phyloP scores from a whole-genome alignment of 2,113 vertebrate genomes.

The Litocranius walleri region DNA sequence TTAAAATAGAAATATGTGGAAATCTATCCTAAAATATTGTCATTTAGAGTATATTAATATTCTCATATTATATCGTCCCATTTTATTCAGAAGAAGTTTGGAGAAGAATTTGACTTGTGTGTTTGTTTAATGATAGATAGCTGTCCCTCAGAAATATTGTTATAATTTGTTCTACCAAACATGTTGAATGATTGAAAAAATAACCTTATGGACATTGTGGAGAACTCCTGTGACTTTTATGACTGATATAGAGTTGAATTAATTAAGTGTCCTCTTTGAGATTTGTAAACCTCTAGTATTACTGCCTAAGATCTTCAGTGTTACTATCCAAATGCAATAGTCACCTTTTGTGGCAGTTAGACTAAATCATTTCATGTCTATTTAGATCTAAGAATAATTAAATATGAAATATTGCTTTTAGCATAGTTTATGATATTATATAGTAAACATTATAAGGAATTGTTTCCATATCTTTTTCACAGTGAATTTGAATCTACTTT shows the following conservation, averaged over 20 bases:
- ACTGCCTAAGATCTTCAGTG: background rate
- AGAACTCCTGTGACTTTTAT: background rate
- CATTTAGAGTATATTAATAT: background rate
- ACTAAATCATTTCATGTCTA: background rate
- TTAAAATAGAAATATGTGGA: conserved; percentile 26
- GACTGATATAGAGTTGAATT: background rate
- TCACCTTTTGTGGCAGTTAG: background rate
- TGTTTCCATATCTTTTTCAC: too few species aligned
- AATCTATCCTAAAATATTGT: background rate
- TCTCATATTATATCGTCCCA: background rate
- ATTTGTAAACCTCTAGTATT: background rate
- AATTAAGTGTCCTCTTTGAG: background rate
- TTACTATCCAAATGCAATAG: background rate
- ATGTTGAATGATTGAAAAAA: background rate
- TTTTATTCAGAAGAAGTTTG: background rate
- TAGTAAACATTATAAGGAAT: too few species aligned
- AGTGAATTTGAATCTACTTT: too few species aligned
- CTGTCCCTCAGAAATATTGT: background rate
- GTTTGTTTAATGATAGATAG: background rate
- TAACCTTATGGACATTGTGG: background rate
- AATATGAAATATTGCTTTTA: background rate
- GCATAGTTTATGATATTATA: background rate
- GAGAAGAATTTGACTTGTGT: background rate
- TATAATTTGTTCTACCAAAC: background rate
- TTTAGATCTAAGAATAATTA: conserved; percentile 6